Evolutionary conservation across 2,888 invertebrate genomes (phyloP).

Genomic region (Eupsilia transversa): DNA sequence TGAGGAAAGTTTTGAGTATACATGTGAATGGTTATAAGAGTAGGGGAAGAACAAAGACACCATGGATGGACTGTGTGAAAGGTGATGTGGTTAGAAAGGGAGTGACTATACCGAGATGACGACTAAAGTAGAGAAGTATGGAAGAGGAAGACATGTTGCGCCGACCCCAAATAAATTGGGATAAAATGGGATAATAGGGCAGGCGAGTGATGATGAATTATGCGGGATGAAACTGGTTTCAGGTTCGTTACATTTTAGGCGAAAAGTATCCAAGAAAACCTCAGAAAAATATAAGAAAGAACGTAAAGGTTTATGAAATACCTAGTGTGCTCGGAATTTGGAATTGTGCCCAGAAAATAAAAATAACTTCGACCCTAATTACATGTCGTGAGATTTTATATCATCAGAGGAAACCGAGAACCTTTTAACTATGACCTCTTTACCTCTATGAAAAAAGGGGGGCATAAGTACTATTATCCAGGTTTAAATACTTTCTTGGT

Average conservation of each 20-base stretch:
- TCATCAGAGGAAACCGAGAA: not conserved
- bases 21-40: not conserved
- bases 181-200: no score
- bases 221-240: not conserved
- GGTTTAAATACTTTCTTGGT: not conserved
- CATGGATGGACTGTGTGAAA: not conserved
- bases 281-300: conserved; percentile 20
- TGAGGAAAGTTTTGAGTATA: not conserved
- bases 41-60: not conserved
- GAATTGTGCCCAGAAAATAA: conserved; percentile 32
- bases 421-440: not conserved
- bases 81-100: not conserved
- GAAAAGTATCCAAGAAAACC: not conserved
- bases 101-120: not conserved
- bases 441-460: not conserved
- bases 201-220: not conserved
- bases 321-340: conserved; percentile 3
- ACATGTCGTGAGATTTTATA: conserved; percentile 7
- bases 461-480: not conserved
- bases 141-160: not conserved
- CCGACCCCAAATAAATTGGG: not conserved
- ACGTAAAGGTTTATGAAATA: conserved; percentile 27
- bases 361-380: conserved; percentile 30
- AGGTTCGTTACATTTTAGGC: not conserved
- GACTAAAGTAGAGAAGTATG: not conserved